phyloP scores from a whole-genome alignment of 2,797 vertebrate species.

The Catostomus latipinnis region DNA sequence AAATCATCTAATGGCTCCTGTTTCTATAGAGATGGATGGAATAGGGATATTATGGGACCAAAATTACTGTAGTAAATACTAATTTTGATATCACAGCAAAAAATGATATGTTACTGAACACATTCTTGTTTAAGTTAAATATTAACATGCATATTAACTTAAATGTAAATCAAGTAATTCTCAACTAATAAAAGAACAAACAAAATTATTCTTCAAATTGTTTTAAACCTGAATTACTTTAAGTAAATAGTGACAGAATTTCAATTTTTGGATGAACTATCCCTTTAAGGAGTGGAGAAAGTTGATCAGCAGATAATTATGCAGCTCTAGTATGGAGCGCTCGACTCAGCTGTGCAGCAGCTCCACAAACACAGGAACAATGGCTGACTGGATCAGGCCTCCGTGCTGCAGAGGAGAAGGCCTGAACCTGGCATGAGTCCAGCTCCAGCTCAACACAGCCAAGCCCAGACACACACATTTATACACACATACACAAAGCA shows the following conservation, averaged over 20 bases:
- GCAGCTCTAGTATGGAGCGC: constrained; percentile 8
- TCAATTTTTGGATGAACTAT: no score
- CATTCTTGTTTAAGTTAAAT: no score
- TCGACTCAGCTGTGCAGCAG: constrained; percentile 61
- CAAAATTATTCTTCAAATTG: no score
- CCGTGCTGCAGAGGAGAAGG: constrained; percentile 47
- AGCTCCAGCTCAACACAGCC: constrained; percentile 49
- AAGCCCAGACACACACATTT: constrained; percentile 21
- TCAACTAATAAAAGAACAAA: no score
- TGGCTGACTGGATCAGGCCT: constrained; percentile 72
- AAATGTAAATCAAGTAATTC: no score
- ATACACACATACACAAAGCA: not conserved
- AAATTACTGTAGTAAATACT: no score
- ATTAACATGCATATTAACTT: no score
- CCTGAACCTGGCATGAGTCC: constrained; percentile 53
- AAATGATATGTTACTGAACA: no score
- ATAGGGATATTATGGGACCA: no score
- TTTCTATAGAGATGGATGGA: constrained; percentile 54
- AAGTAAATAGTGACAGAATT: no score
- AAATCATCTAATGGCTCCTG: constrained; percentile 66
- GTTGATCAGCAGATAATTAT: constrained; percentile 2
- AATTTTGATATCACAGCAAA: no score
- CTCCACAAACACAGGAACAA: constrained; percentile 71
- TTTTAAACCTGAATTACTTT: no score
- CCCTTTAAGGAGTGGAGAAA: not conserved